Percentiles rank a stretch among this genome's conserved stretches.
Evolutionary conservation across 2,888 invertebrate species (phyloP).

Genomic region (Patella ulyssiponensis): DNA sequence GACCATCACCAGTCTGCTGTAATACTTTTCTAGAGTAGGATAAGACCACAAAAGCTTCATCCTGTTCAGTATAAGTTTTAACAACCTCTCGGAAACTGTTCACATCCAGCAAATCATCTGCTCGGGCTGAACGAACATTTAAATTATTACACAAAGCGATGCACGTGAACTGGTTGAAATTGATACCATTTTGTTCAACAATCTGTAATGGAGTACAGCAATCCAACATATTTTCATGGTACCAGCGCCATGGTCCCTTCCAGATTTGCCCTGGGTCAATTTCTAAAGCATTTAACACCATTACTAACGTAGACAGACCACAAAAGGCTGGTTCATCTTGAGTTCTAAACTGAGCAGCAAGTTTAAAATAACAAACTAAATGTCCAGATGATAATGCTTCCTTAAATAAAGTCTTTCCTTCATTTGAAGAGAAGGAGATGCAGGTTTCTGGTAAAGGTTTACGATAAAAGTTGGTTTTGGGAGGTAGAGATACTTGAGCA

Average conservation of each 20-base stretch:
- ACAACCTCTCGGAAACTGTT: conserved; percentile 47
- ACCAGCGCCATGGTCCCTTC: conserved; percentile 72
- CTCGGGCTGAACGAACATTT: conserved; percentile 41
- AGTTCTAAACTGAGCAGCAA: conserved; percentile 72
- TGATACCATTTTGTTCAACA: conserved; percentile 66
- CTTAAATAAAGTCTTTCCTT: conserved; percentile 68
- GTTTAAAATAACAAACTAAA: conserved; percentile 70
- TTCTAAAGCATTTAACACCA: conserved; percentile 71
- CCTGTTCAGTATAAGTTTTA: conserved; percentile 38
- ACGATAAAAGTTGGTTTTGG: conserved; percentile 55
- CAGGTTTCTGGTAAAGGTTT: conserved; percentile 67
- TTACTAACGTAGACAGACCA: conserved; percentile 72
- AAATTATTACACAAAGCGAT: conserved; percentile 71
- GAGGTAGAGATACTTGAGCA: not conserved
- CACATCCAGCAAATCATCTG: conserved; percentile 27
- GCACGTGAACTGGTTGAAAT: conserved; percentile 68
- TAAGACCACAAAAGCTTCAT: conserved; percentile 62
- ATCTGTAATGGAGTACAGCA: conserved; percentile 69
- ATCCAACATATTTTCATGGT: conserved; percentile 73
- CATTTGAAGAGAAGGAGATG: conserved; percentile 67
- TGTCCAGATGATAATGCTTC: conserved; percentile 65
- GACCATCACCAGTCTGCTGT: conserved; percentile 71
- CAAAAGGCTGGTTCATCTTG: conserved; percentile 73
- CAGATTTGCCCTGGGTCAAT: conserved; percentile 69
- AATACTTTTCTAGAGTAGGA: conserved; percentile 67